Evolutionary conservation across 2,113 vertebrate species (phyloP).

Genomic region (Nanorana parkeri): DNA sequence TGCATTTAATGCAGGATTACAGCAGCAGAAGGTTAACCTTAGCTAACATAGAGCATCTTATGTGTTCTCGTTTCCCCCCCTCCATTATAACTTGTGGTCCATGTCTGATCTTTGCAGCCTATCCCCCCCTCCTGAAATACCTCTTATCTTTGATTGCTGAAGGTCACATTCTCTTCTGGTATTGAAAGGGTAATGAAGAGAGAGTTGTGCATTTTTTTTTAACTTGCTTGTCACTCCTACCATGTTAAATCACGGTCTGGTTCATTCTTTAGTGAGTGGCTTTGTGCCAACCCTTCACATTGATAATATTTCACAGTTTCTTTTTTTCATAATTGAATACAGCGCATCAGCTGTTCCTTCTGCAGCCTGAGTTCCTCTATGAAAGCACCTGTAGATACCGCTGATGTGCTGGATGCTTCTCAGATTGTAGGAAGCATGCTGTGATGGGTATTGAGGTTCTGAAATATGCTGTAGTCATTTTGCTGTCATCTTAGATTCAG

Average conservation of each 20-base stretch:
- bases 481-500: too few relatives aligned
- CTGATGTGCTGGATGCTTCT: constrained; percentile 22
- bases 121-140: background rate
- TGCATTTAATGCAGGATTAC: background rate
- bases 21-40: background rate
- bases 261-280: constrained; percentile 24
- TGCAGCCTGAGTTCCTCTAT: background rate
- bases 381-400: constrained; percentile 3
- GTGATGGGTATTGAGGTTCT: too few relatives aligned
- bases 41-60: background rate
- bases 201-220: background rate
- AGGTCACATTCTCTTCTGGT: constrained; percentile 31
- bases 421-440: background rate
- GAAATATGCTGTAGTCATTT: too few relatives aligned
- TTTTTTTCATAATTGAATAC: background rate
- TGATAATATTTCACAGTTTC: background rate
- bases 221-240: background rate
- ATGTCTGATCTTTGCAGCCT: too few relatives aligned
- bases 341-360: background rate
- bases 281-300: background rate
- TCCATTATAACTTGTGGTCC: too few relatives aligned
- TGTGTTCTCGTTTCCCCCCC: too few relatives aligned
- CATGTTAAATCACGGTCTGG: background rate
- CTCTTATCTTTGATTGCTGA: background rate
- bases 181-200: background rate